Evolutionary conservation across 2,113 vertebrate species (phyloP).

Genomic region (Charina bottae): DNA sequence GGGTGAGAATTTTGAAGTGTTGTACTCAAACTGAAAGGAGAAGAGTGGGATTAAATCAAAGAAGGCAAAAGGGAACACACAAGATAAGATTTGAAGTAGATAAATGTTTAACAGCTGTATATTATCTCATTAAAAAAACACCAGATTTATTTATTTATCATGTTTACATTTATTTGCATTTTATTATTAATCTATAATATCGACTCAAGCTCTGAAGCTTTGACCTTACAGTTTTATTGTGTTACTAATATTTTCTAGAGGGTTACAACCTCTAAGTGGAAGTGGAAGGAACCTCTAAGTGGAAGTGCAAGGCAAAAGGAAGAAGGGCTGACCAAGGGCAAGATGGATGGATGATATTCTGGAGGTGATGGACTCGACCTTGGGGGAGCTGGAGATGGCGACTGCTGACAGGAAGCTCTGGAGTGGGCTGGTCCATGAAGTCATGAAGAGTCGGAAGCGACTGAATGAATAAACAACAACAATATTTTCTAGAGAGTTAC

Average conservation of each 20-base stretch:
- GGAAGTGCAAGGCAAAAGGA: too few relatives aligned
- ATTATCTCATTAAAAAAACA: not conserved
- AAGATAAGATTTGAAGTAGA: not conserved
- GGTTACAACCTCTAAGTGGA: not conserved
- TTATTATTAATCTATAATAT: not conserved
- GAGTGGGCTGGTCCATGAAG: too few relatives aligned
- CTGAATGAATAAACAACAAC: too few relatives aligned
- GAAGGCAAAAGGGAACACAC: not conserved
- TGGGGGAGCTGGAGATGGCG: too few relatives aligned
- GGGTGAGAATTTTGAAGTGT: not conserved
- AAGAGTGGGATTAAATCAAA: not conserved
- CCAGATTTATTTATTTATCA: too few relatives aligned
- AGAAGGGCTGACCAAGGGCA: too few relatives aligned
- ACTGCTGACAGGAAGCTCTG: too few relatives aligned
- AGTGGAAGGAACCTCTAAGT: too few relatives aligned
- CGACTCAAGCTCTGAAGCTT: not conserved
- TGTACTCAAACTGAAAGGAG: not conserved
- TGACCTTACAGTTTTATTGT: constrained; percentile 16
- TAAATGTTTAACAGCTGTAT: not conserved
- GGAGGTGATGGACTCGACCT: too few relatives aligned
- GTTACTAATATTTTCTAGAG: not conserved
- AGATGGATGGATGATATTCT: too few relatives aligned
- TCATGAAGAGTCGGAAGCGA: too few relatives aligned
- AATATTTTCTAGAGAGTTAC: not conserved
- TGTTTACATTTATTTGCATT: rapidly evolving